phyloP scores from a whole-genome alignment of 1,140 invertebrate genomes.

The Elymnias hypermnestra region DNA sequence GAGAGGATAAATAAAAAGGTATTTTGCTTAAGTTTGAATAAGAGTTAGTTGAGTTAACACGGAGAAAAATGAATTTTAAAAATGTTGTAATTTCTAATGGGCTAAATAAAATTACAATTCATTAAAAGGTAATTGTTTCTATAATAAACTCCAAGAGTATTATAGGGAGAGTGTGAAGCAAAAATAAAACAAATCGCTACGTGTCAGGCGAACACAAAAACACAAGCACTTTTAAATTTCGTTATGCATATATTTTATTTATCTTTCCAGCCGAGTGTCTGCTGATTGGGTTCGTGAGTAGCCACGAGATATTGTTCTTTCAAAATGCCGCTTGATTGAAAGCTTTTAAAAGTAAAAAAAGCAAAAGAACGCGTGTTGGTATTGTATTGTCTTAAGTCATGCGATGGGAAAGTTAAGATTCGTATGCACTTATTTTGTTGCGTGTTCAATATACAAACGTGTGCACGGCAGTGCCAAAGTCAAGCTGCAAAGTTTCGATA shows the following conservation, averaged over 20 bases:
- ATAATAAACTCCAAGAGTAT: too few relatives aligned
- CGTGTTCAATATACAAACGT: not conserved
- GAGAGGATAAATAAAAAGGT: too few relatives aligned
- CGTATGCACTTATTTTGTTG: conserved; percentile 6
- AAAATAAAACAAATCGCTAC: not conserved
- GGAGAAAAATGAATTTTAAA: too few relatives aligned
- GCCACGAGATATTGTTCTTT: conserved; percentile 52
- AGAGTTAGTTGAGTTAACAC: too few relatives aligned
- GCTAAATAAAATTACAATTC: too few relatives aligned
- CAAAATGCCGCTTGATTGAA: conserved; percentile 46
- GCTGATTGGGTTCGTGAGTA: conserved; percentile 61
- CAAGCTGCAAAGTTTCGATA: too few relatives aligned
- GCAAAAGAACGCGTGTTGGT: conserved; percentile 14
- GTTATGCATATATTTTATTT: conserved; percentile 40
- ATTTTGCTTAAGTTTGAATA: too few relatives aligned
- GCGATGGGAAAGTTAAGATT: conserved; percentile 23
- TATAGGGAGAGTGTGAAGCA: too few relatives aligned
- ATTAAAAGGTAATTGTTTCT: too few relatives aligned
- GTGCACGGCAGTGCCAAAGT: not conserved
- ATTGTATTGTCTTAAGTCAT: conserved; percentile 30
- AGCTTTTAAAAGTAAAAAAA: conserved; percentile 41
- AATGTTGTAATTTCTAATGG: too few relatives aligned
- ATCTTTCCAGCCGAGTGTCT: conserved; percentile 36
- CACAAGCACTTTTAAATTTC: conserved; percentile 14
- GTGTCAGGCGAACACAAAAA: not conserved